A percentile compares a stretch with the other conserved stretches of the same genome.
phyloP scores from a whole-genome alignment of 1,140 invertebrate genomes.

The Drosophila novamexicana region DNA sequence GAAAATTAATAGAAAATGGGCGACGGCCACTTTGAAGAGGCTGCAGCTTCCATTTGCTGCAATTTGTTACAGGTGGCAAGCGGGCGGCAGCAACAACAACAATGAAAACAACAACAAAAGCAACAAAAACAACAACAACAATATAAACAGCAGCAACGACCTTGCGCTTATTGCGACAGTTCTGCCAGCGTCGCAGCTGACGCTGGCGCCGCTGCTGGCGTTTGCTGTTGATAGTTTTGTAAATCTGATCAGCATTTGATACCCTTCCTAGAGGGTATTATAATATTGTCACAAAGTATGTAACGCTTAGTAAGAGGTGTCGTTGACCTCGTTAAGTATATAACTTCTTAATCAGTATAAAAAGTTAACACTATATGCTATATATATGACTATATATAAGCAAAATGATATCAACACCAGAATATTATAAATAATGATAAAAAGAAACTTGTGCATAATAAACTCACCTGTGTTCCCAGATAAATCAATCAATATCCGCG shows the following conservation, averaged over 20 bases:
- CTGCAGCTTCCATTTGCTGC: slow-evolving; percentile 61
- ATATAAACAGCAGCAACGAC: slow-evolving; percentile 42
- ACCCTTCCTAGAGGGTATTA: too few relatives aligned
- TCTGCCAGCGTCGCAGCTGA: slow-evolving; percentile 33
- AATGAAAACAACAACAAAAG: slow-evolving; percentile 14
- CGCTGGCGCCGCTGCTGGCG: slow-evolving; percentile 28
- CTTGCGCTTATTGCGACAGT: slow-evolving; percentile 67
- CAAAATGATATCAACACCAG: too few relatives aligned
- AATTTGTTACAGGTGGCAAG: slow-evolving; percentile 74
- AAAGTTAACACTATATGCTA: too few relatives aligned
- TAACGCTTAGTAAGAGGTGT: too few relatives aligned
- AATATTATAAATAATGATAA: too few relatives aligned
- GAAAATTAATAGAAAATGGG: slow-evolving; percentile 53
- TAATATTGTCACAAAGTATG: too few relatives aligned
- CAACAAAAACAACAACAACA: slow-evolving; percentile 27
- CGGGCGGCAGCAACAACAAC: slow-evolving; percentile 12
- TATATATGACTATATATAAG: too few relatives aligned
- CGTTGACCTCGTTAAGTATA: too few relatives aligned
- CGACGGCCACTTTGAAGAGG: slow-evolving; percentile 50
- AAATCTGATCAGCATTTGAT: slow-evolving; percentile 18
- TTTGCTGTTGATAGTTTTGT: slow-evolving; percentile 40
- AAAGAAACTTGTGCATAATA: too few relatives aligned
- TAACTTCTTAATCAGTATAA: too few relatives aligned
- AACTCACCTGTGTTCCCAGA: too few relatives aligned
- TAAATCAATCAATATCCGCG: too few relatives aligned